Conservation (phyloP, 2,888 invertebrate genomes). For the Agrotis exclamationis region DNA sequence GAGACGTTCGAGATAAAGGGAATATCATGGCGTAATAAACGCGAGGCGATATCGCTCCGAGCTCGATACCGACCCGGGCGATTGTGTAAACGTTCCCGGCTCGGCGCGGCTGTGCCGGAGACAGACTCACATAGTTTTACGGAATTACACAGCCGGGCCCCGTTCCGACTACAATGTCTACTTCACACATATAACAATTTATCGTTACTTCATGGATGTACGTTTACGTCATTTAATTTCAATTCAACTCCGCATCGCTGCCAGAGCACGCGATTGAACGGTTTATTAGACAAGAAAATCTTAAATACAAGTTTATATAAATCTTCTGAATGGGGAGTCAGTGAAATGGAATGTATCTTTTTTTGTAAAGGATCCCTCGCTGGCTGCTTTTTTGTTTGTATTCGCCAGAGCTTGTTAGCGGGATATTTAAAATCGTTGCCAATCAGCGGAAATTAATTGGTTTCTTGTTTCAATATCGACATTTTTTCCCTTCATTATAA, state of each 20-base stretch:
- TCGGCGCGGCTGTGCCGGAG: constrained; percentile 9
- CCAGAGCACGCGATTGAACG: constrained; percentile 26
- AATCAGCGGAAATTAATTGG: constrained; percentile 67
- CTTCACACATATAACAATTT: constrained; percentile 21
- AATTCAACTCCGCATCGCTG: constrained; percentile 6
- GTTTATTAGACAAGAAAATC: constrained; percentile 40
- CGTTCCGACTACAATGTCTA: constrained; percentile 13
- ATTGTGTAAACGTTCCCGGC: constrained; percentile 34
- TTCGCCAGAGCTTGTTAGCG: constrained; percentile 58
- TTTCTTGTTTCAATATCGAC: constrained; percentile 62
- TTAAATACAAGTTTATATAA: constrained; percentile 43
- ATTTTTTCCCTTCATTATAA: constrained; percentile 56
- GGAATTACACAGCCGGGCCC: constrained; percentile 29
- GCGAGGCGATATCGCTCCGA: constrained; percentile 53
- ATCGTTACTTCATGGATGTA: constrained; percentile 15
- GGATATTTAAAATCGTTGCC: constrained; percentile 62
- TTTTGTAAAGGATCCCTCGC: constrained; percentile 39
- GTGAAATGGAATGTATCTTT: constrained; percentile 60
- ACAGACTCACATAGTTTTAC: constrained; percentile 47
- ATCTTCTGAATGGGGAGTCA: constrained; percentile 40
- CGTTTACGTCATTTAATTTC: constrained; percentile 23
- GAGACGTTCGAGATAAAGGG: constrained; percentile 61
- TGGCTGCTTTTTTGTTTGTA: constrained; percentile 58
- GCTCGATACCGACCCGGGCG: constrained; percentile 32
- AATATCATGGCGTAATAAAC: constrained; percentile 64